Evolutionary conservation across 2,113 vertebrate genomes (phyloP).

Genomic region (Serilophus lunatus): DNA sequence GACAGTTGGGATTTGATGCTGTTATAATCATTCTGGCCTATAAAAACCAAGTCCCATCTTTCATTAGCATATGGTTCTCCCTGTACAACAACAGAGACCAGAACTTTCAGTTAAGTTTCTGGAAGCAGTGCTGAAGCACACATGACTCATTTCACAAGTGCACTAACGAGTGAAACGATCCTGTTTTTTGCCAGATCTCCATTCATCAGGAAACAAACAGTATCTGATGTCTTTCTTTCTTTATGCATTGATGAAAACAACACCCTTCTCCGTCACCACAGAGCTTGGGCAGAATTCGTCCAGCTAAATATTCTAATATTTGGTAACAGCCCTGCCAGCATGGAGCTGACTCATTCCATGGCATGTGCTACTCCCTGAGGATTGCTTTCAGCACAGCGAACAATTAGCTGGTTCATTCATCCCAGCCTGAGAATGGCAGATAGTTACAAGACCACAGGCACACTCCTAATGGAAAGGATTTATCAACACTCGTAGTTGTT

Average conservation of each 20-base stretch:
- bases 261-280: background rate
- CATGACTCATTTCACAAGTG: constrained; percentile 65
- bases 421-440: constrained; percentile 47
- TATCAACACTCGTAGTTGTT: background rate
- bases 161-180: constrained; percentile 48
- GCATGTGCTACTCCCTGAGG: constrained; percentile 50
- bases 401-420: constrained; percentile 60
- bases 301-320: constrained; percentile 54
- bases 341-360: constrained; percentile 39
- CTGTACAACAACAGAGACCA: constrained; percentile 49
- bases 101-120: constrained; percentile 69
- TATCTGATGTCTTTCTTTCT: constrained; percentile 26
- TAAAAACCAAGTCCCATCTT: constrained; percentile 54
- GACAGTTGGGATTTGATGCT: constrained; percentile 28
- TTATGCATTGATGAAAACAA: constrained; percentile 5
- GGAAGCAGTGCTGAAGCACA: constrained; percentile 22
- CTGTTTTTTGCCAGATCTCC: constrained; percentile 8
- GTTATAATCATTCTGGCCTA: constrained; percentile 27
- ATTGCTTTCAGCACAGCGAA: constrained; percentile 41
- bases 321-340: constrained; percentile 53
- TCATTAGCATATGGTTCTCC: constrained; percentile 54
- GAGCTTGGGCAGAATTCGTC: constrained; percentile 18
- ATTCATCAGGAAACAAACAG: constrained; percentile 45
- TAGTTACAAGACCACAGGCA: background rate
- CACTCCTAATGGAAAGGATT: constrained; percentile 13